Evolutionary conservation across 2,113 vertebrate genomes (phyloP), one percentile per base, ranked within the genome.

Genomic region (Strix aluco): DNA sequence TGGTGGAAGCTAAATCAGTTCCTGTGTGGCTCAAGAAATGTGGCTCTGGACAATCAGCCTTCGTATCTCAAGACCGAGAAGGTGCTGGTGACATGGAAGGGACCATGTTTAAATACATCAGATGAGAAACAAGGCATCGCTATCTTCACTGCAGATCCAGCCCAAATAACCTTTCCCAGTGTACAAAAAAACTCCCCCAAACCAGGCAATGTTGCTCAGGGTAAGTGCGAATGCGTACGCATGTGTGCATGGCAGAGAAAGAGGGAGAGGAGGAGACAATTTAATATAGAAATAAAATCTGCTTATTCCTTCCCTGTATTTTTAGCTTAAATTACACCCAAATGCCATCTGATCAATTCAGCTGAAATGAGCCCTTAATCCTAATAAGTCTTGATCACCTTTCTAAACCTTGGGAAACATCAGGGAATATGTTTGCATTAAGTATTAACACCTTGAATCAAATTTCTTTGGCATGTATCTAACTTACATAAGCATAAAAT

Each of bases 291-390:
- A 91, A 82, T 85, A 59, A 95, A 94, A 79, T 51, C 81, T 80
- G 93, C 73, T 85, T 86, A 74, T 73, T 42, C 70, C 59, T 86
- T 81, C 66, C n/a, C 67, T 22, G 47, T 88, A 92, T 92, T 92
- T 95, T 97, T 95, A 96, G 81, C 81, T 86, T 88, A 85, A 93
- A 92, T 95, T 85, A 73, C 85, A 90, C 89, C 74, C 92, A 92
- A 97, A 95, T 86, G 78, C 79, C 91, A 91, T n/a, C 86, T 92
- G 92, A 96, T 95, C 95, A 94, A 90, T 91, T 94, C 84, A 87
- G 79, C 74, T 86, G 40, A 88, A 95, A 88, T 62, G 83, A 96
- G 94, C 73, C 84, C 86, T 97, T 95, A 94, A 94, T 95, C 84
- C 71, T 95, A 93, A 91, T 92, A 96, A 94, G 81, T 36, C 84